A percentile compares a stretch with the other conserved stretches of the same genome.
phyloP scores from a whole-genome alignment of 2,888 invertebrate genomes.

The Cryptus armator region DNA sequence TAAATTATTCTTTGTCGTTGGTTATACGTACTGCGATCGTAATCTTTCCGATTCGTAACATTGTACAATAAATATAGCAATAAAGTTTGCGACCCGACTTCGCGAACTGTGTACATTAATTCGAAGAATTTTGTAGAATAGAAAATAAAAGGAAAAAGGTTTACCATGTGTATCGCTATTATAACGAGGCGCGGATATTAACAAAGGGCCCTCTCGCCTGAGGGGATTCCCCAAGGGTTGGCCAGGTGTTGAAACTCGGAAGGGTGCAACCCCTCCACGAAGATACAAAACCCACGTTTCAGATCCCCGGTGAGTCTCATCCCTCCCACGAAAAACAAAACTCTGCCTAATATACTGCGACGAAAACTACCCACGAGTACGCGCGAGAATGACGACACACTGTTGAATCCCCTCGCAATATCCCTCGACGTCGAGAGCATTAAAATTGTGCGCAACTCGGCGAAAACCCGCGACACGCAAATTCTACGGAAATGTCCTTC shows the following conservation, averaged over 20 bases:
- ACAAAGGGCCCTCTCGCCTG: conserved; percentile 50
- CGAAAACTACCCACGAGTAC: neutral
- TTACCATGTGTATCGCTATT: conserved; percentile 55
- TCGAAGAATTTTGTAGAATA: neutral
- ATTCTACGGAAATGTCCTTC: neutral
- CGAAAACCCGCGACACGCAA: conserved; percentile 19
- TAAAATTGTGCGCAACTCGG: conserved; percentile 36
- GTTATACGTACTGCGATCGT: neutral
- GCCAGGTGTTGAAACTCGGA: conserved; percentile 65
- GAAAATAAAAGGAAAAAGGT: conserved; percentile 2
- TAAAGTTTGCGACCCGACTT: neutral
- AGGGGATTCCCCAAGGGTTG: conserved; percentile 65
- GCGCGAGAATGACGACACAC: conserved; percentile 32
- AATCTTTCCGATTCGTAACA: too few relatives aligned
- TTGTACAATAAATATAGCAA: too few relatives aligned
- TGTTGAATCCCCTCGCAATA: conserved; percentile 26
- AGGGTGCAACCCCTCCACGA: conserved; percentile 67
- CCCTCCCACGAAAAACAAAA: conserved; percentile 63
- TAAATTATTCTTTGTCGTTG: conserved; percentile 40
- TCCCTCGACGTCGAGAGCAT: neutral
- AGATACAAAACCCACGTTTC: conserved; percentile 25
- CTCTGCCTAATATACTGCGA: conserved; percentile 15
- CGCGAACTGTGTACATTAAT: neutral
- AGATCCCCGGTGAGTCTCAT: conserved; percentile 30
- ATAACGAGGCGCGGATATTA: conserved; percentile 15